Evolutionary conservation across 2,888 invertebrate species (phyloP).

Genomic region (Arenicola marina): DNA sequence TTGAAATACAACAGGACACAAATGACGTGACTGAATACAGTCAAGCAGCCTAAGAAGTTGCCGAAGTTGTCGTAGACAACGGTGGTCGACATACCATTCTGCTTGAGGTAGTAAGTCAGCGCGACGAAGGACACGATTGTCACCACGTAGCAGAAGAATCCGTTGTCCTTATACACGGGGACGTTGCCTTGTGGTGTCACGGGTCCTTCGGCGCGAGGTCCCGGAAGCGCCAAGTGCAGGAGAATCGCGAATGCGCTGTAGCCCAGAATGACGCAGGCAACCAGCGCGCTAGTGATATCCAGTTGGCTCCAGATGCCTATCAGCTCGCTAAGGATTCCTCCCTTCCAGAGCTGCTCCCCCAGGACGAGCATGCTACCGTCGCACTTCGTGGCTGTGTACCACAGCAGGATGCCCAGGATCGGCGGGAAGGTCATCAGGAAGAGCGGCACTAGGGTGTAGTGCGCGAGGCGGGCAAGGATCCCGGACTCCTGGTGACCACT

Average conservation of each 20-base stretch:
- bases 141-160: constrained; percentile 62
- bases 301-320: constrained; percentile 45
- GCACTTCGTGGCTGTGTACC: constrained; percentile 30
- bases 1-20: constrained; percentile 61
- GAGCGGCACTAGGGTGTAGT: constrained; percentile 21
- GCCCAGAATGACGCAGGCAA: constrained; percentile 40
- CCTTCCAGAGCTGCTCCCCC: constrained; percentile 4
- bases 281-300: constrained; percentile 39
- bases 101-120: constrained; percentile 48
- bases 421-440: constrained; percentile 30
- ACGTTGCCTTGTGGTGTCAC: constrained; percentile 63
- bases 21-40: constrained; percentile 61
- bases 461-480: constrained; percentile 7
- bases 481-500: too few relatives aligned
- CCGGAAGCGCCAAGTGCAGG: constrained; percentile 61
- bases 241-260: constrained; percentile 60
- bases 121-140: constrained; percentile 57
- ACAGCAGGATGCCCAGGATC: constrained; percentile 29
- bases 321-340: constrained; percentile 37
- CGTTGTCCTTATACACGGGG: constrained; percentile 64
- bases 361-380: constrained; percentile 29
- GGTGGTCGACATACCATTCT: constrained; percentile 47
- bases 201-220: constrained; percentile 62
- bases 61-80: constrained; percentile 63
- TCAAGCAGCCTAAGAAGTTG: constrained; percentile 62